Evolutionary conservation across 2,888 invertebrate genomes (phyloP).

Genomic region (Melolontha melolontha): DNA sequence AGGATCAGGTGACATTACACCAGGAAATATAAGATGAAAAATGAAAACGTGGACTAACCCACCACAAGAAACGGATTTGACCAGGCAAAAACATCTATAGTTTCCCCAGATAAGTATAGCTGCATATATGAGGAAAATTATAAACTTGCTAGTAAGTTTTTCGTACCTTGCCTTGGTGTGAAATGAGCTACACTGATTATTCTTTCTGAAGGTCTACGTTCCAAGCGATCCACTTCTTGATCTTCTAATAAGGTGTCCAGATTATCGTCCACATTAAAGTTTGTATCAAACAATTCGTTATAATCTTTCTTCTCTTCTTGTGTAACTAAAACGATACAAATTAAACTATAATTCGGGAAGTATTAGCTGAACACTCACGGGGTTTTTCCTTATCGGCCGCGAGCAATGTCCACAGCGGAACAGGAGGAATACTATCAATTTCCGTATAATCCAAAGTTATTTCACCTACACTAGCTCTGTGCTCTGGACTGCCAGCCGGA

Average conservation of each 20-base stretch:
- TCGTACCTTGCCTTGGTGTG: slow-evolving; percentile 80
- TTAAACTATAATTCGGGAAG: background rate
- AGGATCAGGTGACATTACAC: too few species aligned
- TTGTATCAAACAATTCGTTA: slow-evolving; percentile 89
- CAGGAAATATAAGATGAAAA: too few species aligned
- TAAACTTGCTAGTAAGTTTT: background rate
- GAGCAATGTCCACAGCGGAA: slow-evolving; percentile 95
- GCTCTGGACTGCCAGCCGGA: slow-evolving; percentile 84
- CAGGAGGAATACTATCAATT: slow-evolving; percentile 96
- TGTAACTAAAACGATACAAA: slow-evolving; percentile 57
- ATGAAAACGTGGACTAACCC: too few species aligned
- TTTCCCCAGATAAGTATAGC: too few species aligned
- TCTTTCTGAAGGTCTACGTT: slow-evolving; percentile 66
- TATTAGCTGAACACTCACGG: slow-evolving; percentile 55
- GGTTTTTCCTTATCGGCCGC: slow-evolving; percentile 93
- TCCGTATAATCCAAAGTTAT: slow-evolving; percentile 93
- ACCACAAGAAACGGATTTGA: too few species aligned
- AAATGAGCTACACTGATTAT: slow-evolving; percentile 78
- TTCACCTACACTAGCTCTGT: slow-evolving; percentile 86
- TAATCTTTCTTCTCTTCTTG: slow-evolving; percentile 77
- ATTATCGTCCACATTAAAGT: slow-evolving; percentile 80
- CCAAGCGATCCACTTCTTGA: slow-evolving; percentile 67
- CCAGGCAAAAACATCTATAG: too few species aligned
- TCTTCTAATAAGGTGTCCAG: slow-evolving; percentile 84
- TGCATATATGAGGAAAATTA: too few species aligned